These are phyloP conservation scores for Leucophenga maculata DNA, from an alignment of 2,888 invertebrate species.

Conservation along the genomic window DNA sequence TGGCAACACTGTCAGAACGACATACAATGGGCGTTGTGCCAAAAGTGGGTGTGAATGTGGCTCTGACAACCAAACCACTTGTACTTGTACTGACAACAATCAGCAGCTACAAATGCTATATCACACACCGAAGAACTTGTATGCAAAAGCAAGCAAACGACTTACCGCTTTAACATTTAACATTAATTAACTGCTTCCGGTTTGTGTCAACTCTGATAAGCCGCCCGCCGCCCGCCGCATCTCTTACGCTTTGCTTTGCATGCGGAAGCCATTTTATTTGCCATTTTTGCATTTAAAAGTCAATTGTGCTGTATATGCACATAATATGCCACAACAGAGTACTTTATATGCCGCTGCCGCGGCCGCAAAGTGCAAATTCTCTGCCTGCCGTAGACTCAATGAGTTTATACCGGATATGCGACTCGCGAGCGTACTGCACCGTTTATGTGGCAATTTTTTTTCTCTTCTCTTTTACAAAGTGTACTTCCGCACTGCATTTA, in stretches of 20 bases:
- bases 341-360: neutral
- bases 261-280: constrained; percentile 6
- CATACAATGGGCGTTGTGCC: no score
- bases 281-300: constrained; percentile 7
- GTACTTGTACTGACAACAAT: neutral
- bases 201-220: constrained; percentile 12
- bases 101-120: neutral
- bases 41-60: no score
- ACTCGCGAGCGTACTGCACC: neutral
- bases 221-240: neutral
- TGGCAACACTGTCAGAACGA: constrained; percentile 11
- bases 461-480: no score
- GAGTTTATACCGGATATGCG: constrained; percentile 20
- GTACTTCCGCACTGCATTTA: no score
- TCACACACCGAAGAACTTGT: neutral
- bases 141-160: no score
- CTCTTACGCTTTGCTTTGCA: neutral
- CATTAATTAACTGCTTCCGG: constrained; percentile 26
- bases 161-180: constrained; percentile 13
- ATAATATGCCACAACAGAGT: neutral
- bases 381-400: constrained; percentile 8
- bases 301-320: neutral
- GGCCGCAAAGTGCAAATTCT: neutral
- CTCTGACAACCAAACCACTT: no score
- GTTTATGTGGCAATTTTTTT: neutral